Base-by-base conservation (phyloP, 2,888 invertebrate genomes). In the Beris morrisii region DNA sequence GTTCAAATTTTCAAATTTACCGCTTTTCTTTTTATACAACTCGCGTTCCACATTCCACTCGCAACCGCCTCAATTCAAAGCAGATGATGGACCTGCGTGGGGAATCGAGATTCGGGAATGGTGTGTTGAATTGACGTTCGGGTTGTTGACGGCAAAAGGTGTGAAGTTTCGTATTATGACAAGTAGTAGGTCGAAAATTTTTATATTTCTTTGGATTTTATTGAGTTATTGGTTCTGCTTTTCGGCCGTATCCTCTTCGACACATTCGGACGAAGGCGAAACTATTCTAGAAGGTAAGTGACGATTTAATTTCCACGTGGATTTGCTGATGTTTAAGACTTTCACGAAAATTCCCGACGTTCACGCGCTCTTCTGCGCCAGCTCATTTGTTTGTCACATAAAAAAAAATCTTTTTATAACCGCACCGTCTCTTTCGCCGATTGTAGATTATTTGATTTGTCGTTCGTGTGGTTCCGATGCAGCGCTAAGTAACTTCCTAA, bases 401-500 rank as follows among this genome's bases (percentile, higher is more conserved):
- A 48, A 46, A 44, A 9, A 4, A 13, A 48, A 13, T 48, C 48
- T 48, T n/a, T 48, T 2, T 48, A 3, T 4, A 3, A 32, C 3
- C 7, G 1, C 6, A 30, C 11, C n/a, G 9, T 3, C 56, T 43
- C 13, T 15, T 13, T 57, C 22, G 52, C 15, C 22, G 6, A 6
- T 56, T 61, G 5, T 78, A 84, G 86, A 86, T 77, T 76, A 83
- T 71, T 76, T 86, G 58, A 74, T 86, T 38, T 86, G 86, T 74
- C 83, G 86, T 31, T 81, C 83, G 74, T 86, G 86, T 75, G 86
- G 86, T 15, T 82, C 82, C 71, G 86, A 86, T 74, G 78, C 86
- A 70, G 84, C 83, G 2, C 83, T 85, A 72, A 81, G 84, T 13
- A 77, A 81, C 76, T 83, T 84, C 72, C 74, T 86, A 70, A 79